Conservation (phyloP, 1,140 invertebrate genomes). For the Geopemphigus sp. region DNA sequence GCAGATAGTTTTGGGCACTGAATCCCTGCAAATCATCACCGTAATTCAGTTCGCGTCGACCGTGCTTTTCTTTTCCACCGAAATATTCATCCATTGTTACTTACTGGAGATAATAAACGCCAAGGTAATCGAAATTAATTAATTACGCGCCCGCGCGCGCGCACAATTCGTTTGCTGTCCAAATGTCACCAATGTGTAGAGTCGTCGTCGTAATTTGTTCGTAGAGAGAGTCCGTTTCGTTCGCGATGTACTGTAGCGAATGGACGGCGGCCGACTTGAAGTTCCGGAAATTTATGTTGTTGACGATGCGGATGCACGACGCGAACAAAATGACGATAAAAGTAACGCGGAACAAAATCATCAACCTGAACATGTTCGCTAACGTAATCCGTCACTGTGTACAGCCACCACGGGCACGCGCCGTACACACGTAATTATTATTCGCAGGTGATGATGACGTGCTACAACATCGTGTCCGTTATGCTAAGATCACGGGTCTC, state of each 20-base stretch:
- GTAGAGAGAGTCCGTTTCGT: not conserved
- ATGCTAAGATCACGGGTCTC: too few species aligned
- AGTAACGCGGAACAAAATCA: not conserved
- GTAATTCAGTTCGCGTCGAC: not conserved
- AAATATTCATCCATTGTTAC: not conserved
- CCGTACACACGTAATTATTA: too few species aligned
- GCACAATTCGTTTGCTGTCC: too few species aligned
- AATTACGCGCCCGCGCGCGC: too few species aligned
- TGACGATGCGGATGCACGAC: not conserved
- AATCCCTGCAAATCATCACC: not conserved
- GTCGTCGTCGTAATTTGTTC: not conserved
- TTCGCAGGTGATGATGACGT: too few species aligned
- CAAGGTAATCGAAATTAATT: not conserved
- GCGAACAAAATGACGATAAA: not conserved
- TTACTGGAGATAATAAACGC: not conserved
- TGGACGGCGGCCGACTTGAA: slow-evolving; percentile 1
- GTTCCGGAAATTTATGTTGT: not conserved
- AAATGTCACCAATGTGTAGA: too few species aligned
- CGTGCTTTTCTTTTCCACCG: not conserved
- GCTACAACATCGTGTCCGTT: too few species aligned
- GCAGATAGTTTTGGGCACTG: not conserved
- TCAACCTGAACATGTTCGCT: not conserved
- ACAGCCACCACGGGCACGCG: too few species aligned
- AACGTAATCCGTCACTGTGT: too few species aligned
- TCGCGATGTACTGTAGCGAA: not conserved